phyloP scores from a whole-genome alignment of 2,888 invertebrate genomes.

The Salticus scenicus region DNA sequence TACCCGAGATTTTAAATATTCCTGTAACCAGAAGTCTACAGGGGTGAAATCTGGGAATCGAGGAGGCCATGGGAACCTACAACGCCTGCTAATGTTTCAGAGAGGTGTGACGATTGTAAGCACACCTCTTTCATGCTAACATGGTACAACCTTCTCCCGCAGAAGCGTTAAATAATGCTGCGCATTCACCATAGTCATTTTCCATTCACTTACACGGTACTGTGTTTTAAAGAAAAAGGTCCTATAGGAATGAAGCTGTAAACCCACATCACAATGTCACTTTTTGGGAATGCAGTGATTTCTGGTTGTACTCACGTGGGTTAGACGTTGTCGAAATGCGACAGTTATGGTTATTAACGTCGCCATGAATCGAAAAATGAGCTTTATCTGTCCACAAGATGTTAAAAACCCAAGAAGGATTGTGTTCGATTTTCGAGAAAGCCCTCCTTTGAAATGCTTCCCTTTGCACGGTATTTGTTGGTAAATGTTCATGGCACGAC shows the following conservation, averaged over 20 bases:
- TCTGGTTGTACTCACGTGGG: not conserved
- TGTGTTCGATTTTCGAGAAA: conserved; percentile 21
- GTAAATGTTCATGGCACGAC: conserved; percentile 23
- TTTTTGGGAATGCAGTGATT: not conserved
- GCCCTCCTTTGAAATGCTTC: conserved; percentile 11
- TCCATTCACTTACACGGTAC: not conserved
- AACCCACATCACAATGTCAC: not conserved
- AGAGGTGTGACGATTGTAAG: not conserved
- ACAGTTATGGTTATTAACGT: not conserved
- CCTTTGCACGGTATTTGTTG: conserved; percentile 4
- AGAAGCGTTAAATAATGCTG: not conserved
- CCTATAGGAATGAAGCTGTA: not conserved
- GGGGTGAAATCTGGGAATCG: conserved; percentile 10
- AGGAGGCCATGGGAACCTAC: not conserved
- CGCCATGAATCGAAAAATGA: not conserved
- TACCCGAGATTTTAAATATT: conserved; percentile 7
- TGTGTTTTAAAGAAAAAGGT: not conserved
- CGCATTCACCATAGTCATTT: not conserved
- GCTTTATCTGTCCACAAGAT: not conserved
- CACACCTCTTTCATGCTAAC: not conserved
- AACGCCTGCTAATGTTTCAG: not conserved
- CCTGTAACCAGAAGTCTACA: not conserved
- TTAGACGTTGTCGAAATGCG: not conserved
- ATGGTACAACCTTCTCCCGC: not conserved
- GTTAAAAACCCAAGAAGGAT: conserved; percentile 2